Base-by-base conservation (phyloP, 2,113 vertebrate species). In the Notarius quadriscutis region DNA sequence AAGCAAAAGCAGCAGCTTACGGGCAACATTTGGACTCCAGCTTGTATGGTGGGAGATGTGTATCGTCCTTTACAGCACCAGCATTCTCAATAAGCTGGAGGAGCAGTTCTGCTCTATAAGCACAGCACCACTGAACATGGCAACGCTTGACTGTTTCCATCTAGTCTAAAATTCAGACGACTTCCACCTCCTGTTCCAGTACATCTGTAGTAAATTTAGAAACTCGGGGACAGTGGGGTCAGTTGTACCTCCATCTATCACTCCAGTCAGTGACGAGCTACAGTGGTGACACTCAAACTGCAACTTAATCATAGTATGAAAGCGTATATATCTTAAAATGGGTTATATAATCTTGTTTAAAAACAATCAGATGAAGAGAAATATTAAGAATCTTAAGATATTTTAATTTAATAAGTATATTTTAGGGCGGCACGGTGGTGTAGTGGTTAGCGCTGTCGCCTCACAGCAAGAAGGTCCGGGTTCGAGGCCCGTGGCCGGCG, bases 51-150 rank as follows among this genome's bases (percentile, higher is more conserved):
- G 18, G 18, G 7, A 48, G 62, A 81, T 69, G 30, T 75, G 18
- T 69, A 67, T 11, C 1, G 3, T 67, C 25, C 58, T 30, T 55
- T 18, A 69, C 41, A 69, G 50, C 20, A 25, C 55, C 69, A 34
- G 53, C 50, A 63, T 55, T 63, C 34, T 62, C 18, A 12, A 30
- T 17, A 50, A 58, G 34, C 71, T 65, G 1, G 60, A 80, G 60
- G 50, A 55, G 50, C 75, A 41, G 85, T 80, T 67, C n/a, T 67
- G 75, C 48, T 48, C 20, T 84, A n/a, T 41, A n/a, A 75, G 57
- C 69, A 84, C 50, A 51, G 57, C 65, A 72, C 30, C 67, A 60
- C 27, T 75, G 30, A 25, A 84, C 30, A n/a, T 18, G 41, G 71
- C 57, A 77, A 27, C 20, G 48, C 60, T 14, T 57, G 10, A 80